Evolutionary conservation across 1,140 invertebrate genomes (phyloP).

Genomic region (Drosophila persimilis): DNA sequence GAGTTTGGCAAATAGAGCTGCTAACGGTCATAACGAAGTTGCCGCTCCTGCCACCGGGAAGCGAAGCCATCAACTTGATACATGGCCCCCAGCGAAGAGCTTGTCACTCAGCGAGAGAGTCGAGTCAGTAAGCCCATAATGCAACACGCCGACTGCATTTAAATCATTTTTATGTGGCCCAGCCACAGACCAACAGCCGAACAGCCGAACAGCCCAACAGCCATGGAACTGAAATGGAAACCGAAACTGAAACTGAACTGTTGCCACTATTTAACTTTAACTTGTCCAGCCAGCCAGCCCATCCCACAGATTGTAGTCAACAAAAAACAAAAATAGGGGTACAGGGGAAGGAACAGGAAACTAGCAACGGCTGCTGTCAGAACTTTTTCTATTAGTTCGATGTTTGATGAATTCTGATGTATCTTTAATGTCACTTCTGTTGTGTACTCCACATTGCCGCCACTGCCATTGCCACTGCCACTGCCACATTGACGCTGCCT

Average conservation of each 20-base stretch:
- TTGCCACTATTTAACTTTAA: conserved; percentile 41
- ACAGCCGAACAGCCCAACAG: not conserved
- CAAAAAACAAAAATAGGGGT: not conserved
- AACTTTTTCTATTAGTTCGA: conserved; percentile 75
- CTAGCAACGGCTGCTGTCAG: conserved; percentile 30
- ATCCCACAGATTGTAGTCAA: not conserved
- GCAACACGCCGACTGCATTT: conserved; percentile 62
- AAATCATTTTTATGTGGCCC: conserved; percentile 71
- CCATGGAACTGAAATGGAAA: conserved; percentile 26
- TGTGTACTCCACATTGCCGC: conserved; percentile 11
- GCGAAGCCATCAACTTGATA: conserved; percentile 64
- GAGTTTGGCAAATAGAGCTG: conserved; percentile 64
- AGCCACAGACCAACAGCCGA: not conserved
- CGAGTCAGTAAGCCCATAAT: conserved; percentile 52
- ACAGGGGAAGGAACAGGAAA: not conserved
- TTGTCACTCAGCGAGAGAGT: conserved; percentile 50
- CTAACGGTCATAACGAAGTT: conserved; percentile 74
- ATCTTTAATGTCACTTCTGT: conserved; percentile 70
- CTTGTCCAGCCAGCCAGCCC: not conserved
- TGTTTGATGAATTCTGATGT: conserved; percentile 75
- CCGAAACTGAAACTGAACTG: conserved; percentile 6
- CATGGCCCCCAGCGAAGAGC: conserved; percentile 49
- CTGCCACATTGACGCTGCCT: too few relatives aligned
- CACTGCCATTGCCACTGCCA: not conserved
- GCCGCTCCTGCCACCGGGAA: conserved; percentile 51